phyloP scores from a whole-genome alignment of 2,797 vertebrate genomes.

The Crocodylus rhombifer region DNA sequence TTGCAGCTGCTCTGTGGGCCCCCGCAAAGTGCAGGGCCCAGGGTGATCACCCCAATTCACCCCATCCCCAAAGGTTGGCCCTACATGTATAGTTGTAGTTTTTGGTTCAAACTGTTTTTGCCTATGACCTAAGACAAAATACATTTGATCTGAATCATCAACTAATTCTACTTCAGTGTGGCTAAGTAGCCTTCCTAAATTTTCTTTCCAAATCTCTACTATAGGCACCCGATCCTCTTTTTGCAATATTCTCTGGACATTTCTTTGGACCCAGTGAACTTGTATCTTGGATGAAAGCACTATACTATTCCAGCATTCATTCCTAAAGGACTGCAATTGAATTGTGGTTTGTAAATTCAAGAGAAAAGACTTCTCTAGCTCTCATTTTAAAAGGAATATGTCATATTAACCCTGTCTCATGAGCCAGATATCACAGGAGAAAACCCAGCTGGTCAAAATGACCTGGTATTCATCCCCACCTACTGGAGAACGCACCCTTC shows the following conservation, averaged over 20 bases:
- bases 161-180: not conserved
- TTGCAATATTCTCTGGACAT: not conserved
- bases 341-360: not conserved
- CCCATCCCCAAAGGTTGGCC: no score
- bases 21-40: no score
- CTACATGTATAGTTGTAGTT: not conserved
- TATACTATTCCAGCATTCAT: not conserved
- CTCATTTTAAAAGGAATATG: not conserved
- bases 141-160: not conserved
- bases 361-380: not conserved
- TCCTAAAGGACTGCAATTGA: not conserved
- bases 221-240: not conserved
- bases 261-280: not conserved
- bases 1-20: no score
- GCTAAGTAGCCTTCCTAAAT: slow-evolving; percentile 14
- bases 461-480: slow-evolving; percentile 49
- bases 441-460: slow-evolving; percentile 35
- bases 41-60: no score
- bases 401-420: not conserved
- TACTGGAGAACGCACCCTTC: slow-evolving; percentile 57
- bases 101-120: not conserved
- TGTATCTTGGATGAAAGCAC: not conserved
- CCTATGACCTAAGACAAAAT: not conserved
- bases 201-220: slow-evolving; percentile 14
- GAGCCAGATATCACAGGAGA: not conserved